Evolutionary conservation across 2,888 invertebrate species (phyloP), one percentile per base, ranked within the genome.

Genomic region (Synanthedon myopaeformis): DNA sequence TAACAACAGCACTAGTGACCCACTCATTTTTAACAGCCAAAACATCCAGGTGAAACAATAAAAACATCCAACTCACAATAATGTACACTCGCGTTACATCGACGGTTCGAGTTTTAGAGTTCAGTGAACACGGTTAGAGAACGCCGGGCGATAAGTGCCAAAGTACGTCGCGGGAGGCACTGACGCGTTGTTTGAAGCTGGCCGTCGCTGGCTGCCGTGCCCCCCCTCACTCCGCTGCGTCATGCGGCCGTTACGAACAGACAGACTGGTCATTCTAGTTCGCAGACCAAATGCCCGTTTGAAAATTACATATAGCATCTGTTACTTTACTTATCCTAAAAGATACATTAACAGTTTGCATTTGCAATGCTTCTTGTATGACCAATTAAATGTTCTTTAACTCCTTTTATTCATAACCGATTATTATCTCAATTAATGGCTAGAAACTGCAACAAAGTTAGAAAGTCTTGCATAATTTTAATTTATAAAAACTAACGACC

Each of bases 101-200:
- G 62, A 65, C 65, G 58, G 58, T 52, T 17, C 17, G 23, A 17
- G 49, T 19, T n/a, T 23, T 2, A 17, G 12, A 23, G 28, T 51
- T 51, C 28, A 35, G 49, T 23, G 11, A 14, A 17, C 49, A 12
- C 17, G 49, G 49, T 12, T 19, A 23, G 14, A 19, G 51, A 35
- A 51, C 70, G 76, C 78, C 72, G 70, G 73, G 66, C 74, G 72
- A 61, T 74, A 73, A 80, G 79, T 83, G 82, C 78, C 82, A 82
- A 72, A 66, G 63, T 61, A 61, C 42, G 56, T 63, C 63, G 70
- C 69, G 70, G 65, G 73, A 74, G 74, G 73, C 67, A 71, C 70
- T 63, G 69, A 61, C 76, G 75, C 74, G 73, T 65, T 67, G 70
- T 72, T 65, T 67, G 71, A 67, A 72, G 74, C 74, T 67, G 35